Evolutionary conservation across 2,888 invertebrate species (phyloP), one percentile per base, ranked within the genome.

Genomic region (Carpatolechia fugitivella): DNA sequence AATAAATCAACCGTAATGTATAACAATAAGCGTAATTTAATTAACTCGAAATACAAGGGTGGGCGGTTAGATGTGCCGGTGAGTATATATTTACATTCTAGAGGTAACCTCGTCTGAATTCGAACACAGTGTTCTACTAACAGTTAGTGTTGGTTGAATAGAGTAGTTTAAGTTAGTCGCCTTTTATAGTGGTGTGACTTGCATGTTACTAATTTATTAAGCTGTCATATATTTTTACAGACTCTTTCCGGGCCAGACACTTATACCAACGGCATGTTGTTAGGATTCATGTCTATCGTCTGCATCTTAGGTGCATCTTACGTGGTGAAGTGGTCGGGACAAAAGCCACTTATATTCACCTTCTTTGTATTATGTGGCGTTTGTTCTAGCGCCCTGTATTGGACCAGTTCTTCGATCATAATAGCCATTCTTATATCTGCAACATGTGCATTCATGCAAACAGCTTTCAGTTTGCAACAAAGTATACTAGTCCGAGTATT

Each of bases 401-500:
- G 77, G 76, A 71, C 76, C 0, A 66, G 69, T 24, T 70, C 74
- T 0, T 71, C 78, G 1, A 60, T 79, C 36, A 68, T 70, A 33
- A 78, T 78, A 4, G 79, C 77, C 0, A 44, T 78, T 16, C 52
- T 80, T 38, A 64, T 81, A 46, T 77, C 80, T 0, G 65, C 66
- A 0, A 73, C 76, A 0, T 75, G 76, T 54, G 76, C 73, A 0
- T 66, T 80, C 10, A 70, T 77, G 66, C 80, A 78, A 54, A 68
- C 77, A 0, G 64, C 73, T 7, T 35, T 76, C 24, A 70, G 74
- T 58, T 56, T 82, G 11, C 71, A 77, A 16, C 71, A 74, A 31
- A 78, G 71, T 58, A 60, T 80, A 13, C 55, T 76, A n/a, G 68
- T 78, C 0, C 62, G 81, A 56, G 75, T 73, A 0, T 79, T 82